A percentile compares a stretch with the other conserved stretches of the same genome.
These are phyloP conservation scores for Monochamus saltuarius DNA, from an alignment of 1,140 invertebrate genomes.

Conservation along the genomic window DNA sequence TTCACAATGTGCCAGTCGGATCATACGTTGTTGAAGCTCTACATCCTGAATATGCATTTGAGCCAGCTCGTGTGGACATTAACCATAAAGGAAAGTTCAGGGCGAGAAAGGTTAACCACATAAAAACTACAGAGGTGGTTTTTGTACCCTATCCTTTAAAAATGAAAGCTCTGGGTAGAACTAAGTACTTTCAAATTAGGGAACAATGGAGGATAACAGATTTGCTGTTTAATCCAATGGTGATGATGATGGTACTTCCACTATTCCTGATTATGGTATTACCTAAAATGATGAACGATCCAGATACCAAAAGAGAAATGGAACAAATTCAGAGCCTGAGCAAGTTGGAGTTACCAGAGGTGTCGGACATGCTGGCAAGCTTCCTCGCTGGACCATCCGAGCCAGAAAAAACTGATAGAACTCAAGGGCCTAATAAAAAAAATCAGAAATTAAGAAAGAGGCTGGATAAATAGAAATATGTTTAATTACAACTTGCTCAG, in stretches of 20 bases:
- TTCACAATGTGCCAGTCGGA: constrained; percentile 88
- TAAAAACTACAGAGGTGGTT: constrained; percentile 85
- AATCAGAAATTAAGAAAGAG: constrained; percentile 12
- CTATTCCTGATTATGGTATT: constrained; percentile 88
- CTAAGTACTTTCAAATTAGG: constrained; percentile 87
- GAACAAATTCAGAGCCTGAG: constrained; percentile 82
- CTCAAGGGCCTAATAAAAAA: constrained; percentile 7
- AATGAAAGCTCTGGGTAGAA: constrained; percentile 68
- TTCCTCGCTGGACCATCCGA: constrained; percentile 63
- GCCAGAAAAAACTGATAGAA: constrained; percentile 1
- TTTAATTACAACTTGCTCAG: neutral
- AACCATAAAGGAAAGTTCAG: constrained; percentile 95
- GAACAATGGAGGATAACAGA: constrained; percentile 96
- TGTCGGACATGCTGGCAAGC: constrained; percentile 86
- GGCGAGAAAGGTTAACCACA: constrained; percentile 91
- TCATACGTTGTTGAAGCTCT: constrained; percentile 94
- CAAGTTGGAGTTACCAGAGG: constrained; percentile 84
- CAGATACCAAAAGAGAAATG: constrained; percentile 92
- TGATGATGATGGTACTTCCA: constrained; percentile 96
- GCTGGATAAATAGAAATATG: constrained; percentile 13
- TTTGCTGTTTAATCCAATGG: constrained; percentile 96
- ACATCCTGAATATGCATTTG: constrained; percentile 88
- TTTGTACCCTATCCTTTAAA: constrained; percentile 90
- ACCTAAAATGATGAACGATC: constrained; percentile 96
- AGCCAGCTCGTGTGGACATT: constrained; percentile 91